Evolutionary conservation across 1,140 invertebrate genomes (phyloP).

Genomic region (Paralvinella palmiformis): DNA sequence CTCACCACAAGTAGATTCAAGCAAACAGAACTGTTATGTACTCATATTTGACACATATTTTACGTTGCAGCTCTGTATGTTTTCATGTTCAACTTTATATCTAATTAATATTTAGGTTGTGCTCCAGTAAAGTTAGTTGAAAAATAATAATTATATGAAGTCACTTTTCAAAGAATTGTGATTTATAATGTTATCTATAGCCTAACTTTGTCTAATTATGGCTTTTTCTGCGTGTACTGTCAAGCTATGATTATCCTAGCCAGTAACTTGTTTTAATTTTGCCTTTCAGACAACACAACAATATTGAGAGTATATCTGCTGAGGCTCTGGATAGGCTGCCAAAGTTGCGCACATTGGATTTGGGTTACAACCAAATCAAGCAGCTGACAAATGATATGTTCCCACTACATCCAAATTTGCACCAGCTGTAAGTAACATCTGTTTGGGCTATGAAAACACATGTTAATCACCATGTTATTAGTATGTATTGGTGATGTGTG

Average conservation of each 20-base stretch:
- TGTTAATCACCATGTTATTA: slow-evolving; percentile 38
- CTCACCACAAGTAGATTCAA: too few relatives aligned
- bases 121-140: not conserved
- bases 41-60: too few relatives aligned
- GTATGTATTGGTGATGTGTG: slow-evolving; percentile 47
- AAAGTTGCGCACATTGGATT: slow-evolving; percentile 46
- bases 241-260: not conserved
- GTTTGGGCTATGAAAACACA: too few relatives aligned
- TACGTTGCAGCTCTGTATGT: too few relatives aligned
- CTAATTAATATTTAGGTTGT: too few relatives aligned
- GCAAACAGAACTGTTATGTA: too few relatives aligned
- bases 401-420: slow-evolving; percentile 31
- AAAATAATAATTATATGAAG: not conserved
- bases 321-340: slow-evolving; percentile 45
- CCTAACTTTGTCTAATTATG: not conserved
- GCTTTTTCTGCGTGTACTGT: not conserved
- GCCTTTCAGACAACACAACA: slow-evolving; percentile 57
- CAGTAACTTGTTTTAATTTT: not conserved
- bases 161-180: not conserved
- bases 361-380: slow-evolving; percentile 38
- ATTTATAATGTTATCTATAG: not conserved
- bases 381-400: slow-evolving; percentile 32
- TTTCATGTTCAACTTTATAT: too few relatives aligned
- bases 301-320: slow-evolving; percentile 56
- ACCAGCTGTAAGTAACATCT: slow-evolving; percentile 38